phyloP scores from a whole-genome alignment of 1,140 invertebrate genomes.

The Heliconius himera region DNA sequence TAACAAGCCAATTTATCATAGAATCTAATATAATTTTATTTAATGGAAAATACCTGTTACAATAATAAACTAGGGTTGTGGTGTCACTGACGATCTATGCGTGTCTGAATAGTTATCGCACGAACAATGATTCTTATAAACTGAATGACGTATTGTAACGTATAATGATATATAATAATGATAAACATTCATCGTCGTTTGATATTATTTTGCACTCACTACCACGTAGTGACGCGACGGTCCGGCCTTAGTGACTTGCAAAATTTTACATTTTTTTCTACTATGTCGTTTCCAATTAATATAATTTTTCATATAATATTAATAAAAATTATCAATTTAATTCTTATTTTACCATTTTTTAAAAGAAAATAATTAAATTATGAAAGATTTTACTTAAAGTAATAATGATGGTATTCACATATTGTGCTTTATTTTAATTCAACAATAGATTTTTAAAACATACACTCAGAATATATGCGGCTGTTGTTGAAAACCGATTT shows the following conservation, averaged over 20 bases:
- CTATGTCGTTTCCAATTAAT: neutral
- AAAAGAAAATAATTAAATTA: too few relatives aligned
- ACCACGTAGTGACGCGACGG: neutral
- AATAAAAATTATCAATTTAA: too few relatives aligned
- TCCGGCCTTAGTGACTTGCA: conserved; percentile 8
- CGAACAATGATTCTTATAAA: neutral
- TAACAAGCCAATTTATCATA: neutral
- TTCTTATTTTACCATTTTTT: too few relatives aligned
- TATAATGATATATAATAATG: neutral
- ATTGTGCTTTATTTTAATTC: too few relatives aligned
- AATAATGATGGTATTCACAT: too few relatives aligned
- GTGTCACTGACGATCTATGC: neutral
- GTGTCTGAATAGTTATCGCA: neutral
- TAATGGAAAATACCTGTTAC: neutral
- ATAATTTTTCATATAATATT: neutral
- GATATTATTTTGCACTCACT: neutral
- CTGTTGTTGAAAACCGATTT: too few relatives aligned
- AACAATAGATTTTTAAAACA: too few relatives aligned
- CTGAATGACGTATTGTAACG: neutral
- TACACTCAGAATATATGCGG: too few relatives aligned
- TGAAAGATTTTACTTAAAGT: too few relatives aligned
- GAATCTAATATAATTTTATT: neutral
- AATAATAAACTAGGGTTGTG: neutral
- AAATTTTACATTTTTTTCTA: neutral
- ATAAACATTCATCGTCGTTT: neutral